Percentiles rank a stretch among this genome's conserved stretches.
Evolutionary conservation across 2,797 vertebrate species (phyloP).

Genomic region (Hyperoplus immaculatus): DNA sequence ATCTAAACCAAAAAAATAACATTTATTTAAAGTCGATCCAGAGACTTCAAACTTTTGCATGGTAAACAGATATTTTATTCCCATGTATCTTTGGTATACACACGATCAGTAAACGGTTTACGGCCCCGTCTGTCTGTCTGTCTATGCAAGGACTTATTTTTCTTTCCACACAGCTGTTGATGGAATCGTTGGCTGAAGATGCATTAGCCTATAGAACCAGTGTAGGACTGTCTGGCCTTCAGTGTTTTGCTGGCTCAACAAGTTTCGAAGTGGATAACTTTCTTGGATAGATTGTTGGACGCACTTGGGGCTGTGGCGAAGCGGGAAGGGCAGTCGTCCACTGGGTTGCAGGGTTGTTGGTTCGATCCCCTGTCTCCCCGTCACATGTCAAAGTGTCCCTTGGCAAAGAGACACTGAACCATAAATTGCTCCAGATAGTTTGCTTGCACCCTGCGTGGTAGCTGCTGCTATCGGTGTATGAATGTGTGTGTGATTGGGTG

Average conservation of each 20-base stretch:
- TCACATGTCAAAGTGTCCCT: no score
- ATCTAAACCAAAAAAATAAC: conserved; percentile 11
- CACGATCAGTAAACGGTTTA: conserved; percentile 4
- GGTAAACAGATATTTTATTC: conserved; percentile 18
- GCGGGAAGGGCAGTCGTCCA: no score
- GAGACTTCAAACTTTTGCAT: neutral
- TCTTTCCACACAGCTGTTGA: conserved; percentile 16
- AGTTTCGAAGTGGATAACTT: neutral
- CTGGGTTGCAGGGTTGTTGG: no score
- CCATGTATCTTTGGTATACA: neutral
- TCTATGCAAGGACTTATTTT: conserved; percentile 18
- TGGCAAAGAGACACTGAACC: no score
- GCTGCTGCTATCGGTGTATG: no score
- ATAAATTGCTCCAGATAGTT: no score
- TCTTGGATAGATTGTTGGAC: neutral
- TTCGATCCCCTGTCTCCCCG: no score
- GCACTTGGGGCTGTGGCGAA: no score
- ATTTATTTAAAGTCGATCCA: neutral
- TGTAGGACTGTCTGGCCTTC: neutral
- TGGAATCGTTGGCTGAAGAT: conserved; percentile 1
- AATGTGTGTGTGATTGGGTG: no score
- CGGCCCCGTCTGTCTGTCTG: no score
- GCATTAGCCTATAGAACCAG: neutral
- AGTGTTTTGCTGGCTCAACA: neutral
- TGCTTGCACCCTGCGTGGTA: no score